A percentile compares a stretch with the other conserved stretches of the same genome.
These are phyloP conservation scores for Pantherophis alleghaniensis DNA, from an alignment of 2,797 vertebrate species.

Conservation along the genomic window DNA sequence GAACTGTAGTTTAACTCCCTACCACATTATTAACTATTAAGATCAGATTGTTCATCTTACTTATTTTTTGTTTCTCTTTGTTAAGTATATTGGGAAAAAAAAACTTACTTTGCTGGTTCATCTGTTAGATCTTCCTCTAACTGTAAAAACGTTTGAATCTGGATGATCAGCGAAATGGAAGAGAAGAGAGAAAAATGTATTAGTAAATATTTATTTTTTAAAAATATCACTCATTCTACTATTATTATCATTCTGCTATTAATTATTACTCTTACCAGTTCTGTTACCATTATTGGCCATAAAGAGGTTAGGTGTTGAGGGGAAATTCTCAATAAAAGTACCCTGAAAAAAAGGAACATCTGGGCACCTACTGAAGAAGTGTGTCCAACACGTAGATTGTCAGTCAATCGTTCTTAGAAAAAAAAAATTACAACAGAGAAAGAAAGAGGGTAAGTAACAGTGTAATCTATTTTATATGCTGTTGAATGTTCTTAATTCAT, in stretches of 20 bases:
- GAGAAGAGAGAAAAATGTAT: background rate
- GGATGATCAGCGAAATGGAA: conserved; percentile 37
- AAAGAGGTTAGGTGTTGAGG: conserved; percentile 93
- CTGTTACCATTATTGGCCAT: conserved; percentile 99
- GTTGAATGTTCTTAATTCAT: background rate
- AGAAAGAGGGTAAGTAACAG: background rate
- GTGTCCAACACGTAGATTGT: conserved; percentile 88
- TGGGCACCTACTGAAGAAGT: conserved; percentile 84
- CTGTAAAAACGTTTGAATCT: conserved; percentile 90
- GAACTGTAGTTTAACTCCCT: background rate
- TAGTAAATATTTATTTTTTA: background rate
- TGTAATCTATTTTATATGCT: background rate
- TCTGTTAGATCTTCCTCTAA: conserved; percentile 85
- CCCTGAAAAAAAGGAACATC: conserved; percentile 97
- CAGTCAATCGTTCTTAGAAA: conserved; percentile 88
- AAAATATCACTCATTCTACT: background rate
- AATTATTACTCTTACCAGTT: conserved; percentile 79
- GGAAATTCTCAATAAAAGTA: conserved; percentile 91
- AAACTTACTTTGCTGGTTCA: conserved; percentile 84
- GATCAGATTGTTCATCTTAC: background rate
- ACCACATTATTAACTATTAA: background rate
- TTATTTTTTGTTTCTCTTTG: background rate
- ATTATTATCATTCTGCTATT: background rate
- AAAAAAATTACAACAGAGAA: background rate
- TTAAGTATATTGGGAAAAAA: background rate